Conservation (phyloP, 1,140 invertebrate genomes). For the Euura lappo region DNA sequence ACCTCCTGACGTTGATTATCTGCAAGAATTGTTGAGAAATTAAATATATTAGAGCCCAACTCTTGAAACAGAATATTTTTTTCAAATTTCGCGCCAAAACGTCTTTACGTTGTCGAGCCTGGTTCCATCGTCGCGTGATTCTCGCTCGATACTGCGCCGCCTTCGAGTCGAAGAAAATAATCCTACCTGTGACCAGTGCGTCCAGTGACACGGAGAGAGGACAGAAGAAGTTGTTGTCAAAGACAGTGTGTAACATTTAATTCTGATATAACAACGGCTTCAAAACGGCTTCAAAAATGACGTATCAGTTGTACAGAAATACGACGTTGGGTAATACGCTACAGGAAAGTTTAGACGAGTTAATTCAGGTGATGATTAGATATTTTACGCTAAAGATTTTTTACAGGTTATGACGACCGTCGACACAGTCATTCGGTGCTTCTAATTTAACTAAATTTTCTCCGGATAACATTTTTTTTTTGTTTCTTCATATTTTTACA, state of each 20-base stretch:
- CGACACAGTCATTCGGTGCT: no score
- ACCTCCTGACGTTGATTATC: no score
- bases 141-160: no score
- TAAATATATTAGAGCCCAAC: no score
- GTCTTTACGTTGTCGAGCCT: no score
- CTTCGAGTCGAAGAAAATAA: no score
- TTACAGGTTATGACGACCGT: background rate
- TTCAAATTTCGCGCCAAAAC: no score
- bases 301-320: constrained; percentile 97
- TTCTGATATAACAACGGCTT: background rate
- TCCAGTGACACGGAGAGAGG: no score
- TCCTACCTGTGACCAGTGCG: no score
- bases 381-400: constrained; percentile 8
- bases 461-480: constrained; percentile 17
- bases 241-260: background rate
- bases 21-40: no score
- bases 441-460: background rate
- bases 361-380: constrained; percentile 73
- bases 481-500: constrained; percentile 63
- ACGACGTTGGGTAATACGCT: constrained; percentile 96
- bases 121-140: no score
- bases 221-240: background rate
- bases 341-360: constrained; percentile 94
- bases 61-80: no score
- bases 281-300: constrained; percentile 64